A percentile compares a stretch with the other conserved stretches of the same genome.
Conservation (phyloP, 2,113 vertebrate genomes). For the Aplodontia rufa region DNA sequence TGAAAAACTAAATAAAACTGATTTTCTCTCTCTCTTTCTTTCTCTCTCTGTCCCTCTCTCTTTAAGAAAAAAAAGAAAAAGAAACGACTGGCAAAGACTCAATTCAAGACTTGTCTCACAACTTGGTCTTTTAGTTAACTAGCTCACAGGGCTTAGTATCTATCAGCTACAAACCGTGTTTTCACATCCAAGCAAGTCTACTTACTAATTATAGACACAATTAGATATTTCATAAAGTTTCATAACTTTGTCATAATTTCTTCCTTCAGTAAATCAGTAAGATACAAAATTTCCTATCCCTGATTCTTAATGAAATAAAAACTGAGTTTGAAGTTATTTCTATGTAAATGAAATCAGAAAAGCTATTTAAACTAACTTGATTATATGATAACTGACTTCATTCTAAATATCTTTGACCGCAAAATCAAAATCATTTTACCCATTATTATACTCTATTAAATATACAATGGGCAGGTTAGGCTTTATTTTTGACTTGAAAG, state of each 20-base stretch:
- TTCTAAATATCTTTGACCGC: neutral
- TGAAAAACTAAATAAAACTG: too few relatives aligned
- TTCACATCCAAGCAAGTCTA: neutral
- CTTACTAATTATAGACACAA: neutral
- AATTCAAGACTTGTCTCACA: neutral
- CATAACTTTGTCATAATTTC: neutral
- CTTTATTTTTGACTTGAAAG: neutral
- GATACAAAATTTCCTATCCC: neutral
- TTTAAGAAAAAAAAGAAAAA: too few relatives aligned
- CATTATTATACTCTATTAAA: neutral
- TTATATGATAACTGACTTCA: neutral
- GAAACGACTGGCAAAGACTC: neutral
- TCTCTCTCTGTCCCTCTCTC: too few relatives aligned
- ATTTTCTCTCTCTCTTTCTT: too few relatives aligned
- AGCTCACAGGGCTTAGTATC: neutral
- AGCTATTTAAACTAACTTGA: neutral
- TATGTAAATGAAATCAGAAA: neutral
- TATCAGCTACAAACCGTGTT: neutral
- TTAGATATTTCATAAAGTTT: neutral
- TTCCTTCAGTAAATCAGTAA: neutral
- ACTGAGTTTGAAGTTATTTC: neutral
- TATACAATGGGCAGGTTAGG: neutral
- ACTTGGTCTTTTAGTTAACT: neutral
- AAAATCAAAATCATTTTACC: neutral
- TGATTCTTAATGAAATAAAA: neutral